Evolutionary conservation across 1,140 invertebrate species (phyloP), one percentile per base, ranked within the genome.

Genomic region (Holotrichia oblita): DNA sequence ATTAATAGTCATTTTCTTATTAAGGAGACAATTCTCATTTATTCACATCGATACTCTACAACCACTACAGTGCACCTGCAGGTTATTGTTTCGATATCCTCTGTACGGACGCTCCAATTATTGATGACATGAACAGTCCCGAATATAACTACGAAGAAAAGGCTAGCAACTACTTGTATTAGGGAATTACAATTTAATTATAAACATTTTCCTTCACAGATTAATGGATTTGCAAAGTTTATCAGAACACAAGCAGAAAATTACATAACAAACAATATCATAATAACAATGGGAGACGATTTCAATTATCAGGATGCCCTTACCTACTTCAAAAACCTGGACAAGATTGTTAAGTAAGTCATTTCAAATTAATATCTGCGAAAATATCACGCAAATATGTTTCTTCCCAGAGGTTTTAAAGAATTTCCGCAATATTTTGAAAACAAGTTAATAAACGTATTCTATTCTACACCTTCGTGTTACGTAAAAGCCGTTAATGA

Each of bases 391-490:
- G 73, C 85, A 91, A 91, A 81, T 73, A 4, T 64, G 7, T 64
- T 64, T 64, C 8, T 73, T 78, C 20, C 7, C 34, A 79, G 78
- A 59, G 78, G 72, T 40, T 79, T 76, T 17, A 76, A 76, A 55
- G 20, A 44, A 41, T 76, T 76, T 20, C 3, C 10, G 3, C 74
- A 76, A 27, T 44, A 59, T 44, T 20, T 48, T 84, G 84, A 75
- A 85, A 88, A 72, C 83, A 79, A 80, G 48, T 40, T 76, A 4
- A 82, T 95, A 4, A 93, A 94, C 85, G 85, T 94, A n/a, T 88
- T 95, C 72, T 96, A 95, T 84, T 95, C 93, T 7, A 94, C 93
- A 0, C 94, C 94, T 17, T 91, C 92, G 14, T 95, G 94, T 83
- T 95, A 94, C 83, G 82, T 93, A 22, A 90, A 93, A 83, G 90